phyloP scores from a whole-genome alignment of 2,113 vertebrate genomes.

The Cyphomyrus plagiostoma region DNA sequence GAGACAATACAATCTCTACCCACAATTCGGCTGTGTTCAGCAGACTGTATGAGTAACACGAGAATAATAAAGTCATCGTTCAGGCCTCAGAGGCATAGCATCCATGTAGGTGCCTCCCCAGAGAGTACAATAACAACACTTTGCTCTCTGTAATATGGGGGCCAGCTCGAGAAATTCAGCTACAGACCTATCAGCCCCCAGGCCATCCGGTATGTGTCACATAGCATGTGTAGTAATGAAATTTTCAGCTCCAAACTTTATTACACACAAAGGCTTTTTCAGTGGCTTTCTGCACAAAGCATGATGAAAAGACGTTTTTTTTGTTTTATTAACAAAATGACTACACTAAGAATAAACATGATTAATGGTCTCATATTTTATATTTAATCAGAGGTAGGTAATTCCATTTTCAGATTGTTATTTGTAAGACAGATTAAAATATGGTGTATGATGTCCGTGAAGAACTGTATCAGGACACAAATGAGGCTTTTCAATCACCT shows the following conservation, averaged over 20 bases:
- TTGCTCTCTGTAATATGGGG: background rate
- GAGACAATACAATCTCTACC: background rate
- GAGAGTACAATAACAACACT: background rate
- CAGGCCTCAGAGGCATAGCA: background rate
- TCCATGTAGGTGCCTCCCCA: background rate
- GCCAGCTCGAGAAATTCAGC: background rate
- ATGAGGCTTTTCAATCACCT: background rate
- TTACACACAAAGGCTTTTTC: background rate
- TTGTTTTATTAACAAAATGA: conserved; percentile 8
- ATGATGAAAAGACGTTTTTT: background rate
- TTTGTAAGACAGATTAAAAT: background rate
- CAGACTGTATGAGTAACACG: background rate
- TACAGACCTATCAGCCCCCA: background rate
- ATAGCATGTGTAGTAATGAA: background rate
- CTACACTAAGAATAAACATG: background rate
- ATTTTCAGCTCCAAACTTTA: background rate
- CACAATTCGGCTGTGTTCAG: background rate
- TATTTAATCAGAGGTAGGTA: background rate
- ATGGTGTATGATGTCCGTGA: background rate
- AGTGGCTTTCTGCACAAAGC: background rate
- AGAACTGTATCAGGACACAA: background rate
- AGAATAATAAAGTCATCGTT: background rate
- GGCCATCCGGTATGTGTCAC: background rate
- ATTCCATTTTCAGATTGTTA: background rate
- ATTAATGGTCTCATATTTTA: background rate